These are phyloP conservation scores for Kryptolebias marmoratus DNA, from an alignment of 2,113 vertebrate genomes.

Conservation along the genomic window DNA sequence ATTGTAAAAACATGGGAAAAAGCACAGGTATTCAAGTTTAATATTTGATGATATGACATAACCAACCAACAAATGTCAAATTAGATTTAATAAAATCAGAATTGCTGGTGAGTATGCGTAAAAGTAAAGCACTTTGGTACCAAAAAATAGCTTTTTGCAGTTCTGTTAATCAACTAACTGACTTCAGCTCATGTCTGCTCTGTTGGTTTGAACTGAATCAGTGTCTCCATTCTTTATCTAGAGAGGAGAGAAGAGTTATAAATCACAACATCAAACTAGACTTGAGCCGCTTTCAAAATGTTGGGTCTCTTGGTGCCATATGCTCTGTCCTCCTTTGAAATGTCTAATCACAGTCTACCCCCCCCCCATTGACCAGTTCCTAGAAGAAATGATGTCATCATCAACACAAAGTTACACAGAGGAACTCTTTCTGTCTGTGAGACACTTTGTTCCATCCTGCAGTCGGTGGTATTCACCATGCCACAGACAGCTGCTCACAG, in stretches of 20 bases:
- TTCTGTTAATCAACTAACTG: not conserved
- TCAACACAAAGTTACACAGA: conserved; percentile 47
- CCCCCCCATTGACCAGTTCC: conserved; percentile 20
- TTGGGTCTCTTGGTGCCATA: not conserved
- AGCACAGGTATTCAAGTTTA: no score
- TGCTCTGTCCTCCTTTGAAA: not conserved
- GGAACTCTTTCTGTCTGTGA: conserved; percentile 47
- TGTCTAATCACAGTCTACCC: not conserved
- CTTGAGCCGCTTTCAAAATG: not conserved
- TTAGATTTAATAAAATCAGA: no score
- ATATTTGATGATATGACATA: no score
- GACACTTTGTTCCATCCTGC: conserved; percentile 65
- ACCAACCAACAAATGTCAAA: no score
- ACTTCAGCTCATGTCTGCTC: not conserved
- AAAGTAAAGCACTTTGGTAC: no score
- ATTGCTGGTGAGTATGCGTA: no score
- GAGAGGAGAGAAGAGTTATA: not conserved
- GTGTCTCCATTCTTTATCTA: not conserved
- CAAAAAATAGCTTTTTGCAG: no score
- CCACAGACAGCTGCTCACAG: conserved; percentile 66
- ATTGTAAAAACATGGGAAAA: no score
- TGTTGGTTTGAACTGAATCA: not conserved
- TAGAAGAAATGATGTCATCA: conserved; percentile 62
- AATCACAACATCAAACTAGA: not conserved
- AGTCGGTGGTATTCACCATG: conserved; percentile 50